These are phyloP conservation scores for Vulpes vulpes DNA, from an alignment of 2,113 vertebrate genomes.

Conservation along the genomic window DNA sequence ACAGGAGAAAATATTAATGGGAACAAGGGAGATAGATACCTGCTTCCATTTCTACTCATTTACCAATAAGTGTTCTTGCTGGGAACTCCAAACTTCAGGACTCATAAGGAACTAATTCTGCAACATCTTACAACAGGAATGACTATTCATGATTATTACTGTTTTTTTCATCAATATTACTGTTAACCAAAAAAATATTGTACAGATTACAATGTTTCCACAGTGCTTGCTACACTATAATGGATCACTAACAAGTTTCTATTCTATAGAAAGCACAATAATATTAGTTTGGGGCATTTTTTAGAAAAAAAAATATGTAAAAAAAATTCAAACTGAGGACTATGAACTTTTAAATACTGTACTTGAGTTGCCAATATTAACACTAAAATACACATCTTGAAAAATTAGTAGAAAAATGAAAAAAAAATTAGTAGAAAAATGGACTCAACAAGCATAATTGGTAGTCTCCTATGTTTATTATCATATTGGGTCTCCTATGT, in stretches of 20 bases:
- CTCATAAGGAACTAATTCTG: background rate
- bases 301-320: constrained; percentile 36
- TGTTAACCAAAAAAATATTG: constrained; percentile 21
- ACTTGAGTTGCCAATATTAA: constrained; percentile 28
- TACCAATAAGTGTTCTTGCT: background rate
- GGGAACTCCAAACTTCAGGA: background rate
- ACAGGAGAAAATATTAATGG: background rate
- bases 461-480: background rate
- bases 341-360: constrained; percentile 49
- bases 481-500: background rate
- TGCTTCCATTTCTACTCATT: background rate
- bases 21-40: background rate
- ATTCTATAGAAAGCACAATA: background rate
- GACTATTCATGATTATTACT: background rate
- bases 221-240: background rate
- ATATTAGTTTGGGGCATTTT: constrained; percentile 18
- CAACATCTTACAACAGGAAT: background rate
- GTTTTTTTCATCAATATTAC: background rate
- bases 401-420: constrained; percentile 38
- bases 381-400: constrained; percentile 35
- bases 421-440: constrained; percentile 37
- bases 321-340: background rate
- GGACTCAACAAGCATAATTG: background rate
- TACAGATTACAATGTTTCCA: background rate
- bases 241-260: background rate